Percentiles rank a stretch among this genome's conserved stretches.
Evolutionary conservation across 2,797 vertebrate genomes (phyloP).

Genomic region (Lutjanus campechanus): DNA sequence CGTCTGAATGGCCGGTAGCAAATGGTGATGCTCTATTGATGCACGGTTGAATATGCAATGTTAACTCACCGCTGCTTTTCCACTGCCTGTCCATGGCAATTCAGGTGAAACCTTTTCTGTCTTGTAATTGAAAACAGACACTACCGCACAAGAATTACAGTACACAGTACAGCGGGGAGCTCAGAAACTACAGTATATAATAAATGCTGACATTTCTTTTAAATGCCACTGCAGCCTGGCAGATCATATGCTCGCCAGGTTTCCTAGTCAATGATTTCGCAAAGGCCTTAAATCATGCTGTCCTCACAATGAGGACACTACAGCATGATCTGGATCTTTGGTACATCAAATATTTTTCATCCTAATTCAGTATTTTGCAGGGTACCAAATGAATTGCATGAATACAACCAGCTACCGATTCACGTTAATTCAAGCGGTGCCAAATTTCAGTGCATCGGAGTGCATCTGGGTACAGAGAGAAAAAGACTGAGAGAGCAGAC

Average conservation of each 20-base stretch:
- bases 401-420: no score
- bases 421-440: no score
- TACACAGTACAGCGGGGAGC: not conserved
- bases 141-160: not conserved
- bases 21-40: slow-evolving; percentile 8
- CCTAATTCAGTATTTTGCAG: no score
- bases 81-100: not conserved
- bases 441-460: no score
- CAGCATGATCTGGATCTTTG: not conserved
- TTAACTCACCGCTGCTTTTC: slow-evolving; percentile 8
- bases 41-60: slow-evolving; percentile 1
- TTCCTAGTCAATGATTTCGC: slow-evolving; percentile 21
- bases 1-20: slow-evolving; percentile 15
- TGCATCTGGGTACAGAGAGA: no score
- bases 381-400: no score
- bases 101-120: slow-evolving; percentile 38
- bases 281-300: slow-evolving; percentile 17
- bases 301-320: not conserved
- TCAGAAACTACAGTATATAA: slow-evolving; percentile 3
- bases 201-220: slow-evolving; percentile 50
- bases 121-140: slow-evolving; percentile 20
- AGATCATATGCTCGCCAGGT: slow-evolving; percentile 21
- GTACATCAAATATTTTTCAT: slow-evolving; percentile 8
- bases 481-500: no score
- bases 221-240: slow-evolving; percentile 49